These are phyloP conservation scores for Acrossocheilus fasciatus DNA, from an alignment of 2,797 vertebrate species.

Conservation along the genomic window DNA sequence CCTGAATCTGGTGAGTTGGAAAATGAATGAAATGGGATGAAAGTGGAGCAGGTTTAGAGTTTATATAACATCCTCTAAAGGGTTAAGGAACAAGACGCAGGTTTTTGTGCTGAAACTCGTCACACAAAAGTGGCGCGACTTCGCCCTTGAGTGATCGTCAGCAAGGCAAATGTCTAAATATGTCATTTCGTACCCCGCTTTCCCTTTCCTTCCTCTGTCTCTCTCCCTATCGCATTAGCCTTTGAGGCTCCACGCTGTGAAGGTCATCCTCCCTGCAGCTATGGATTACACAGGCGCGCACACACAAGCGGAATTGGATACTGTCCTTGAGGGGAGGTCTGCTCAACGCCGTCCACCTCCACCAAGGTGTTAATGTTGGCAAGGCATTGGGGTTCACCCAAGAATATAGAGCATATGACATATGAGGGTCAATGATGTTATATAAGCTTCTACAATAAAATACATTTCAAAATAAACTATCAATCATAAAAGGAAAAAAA, in stretches of 20 bases:
- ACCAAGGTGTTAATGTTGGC: constrained; percentile 47
- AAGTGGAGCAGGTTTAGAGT: background rate
- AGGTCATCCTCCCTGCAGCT: constrained; percentile 82
- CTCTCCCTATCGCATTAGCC: constrained; percentile 48
- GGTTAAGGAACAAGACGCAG: background rate
- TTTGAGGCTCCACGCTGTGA: constrained; percentile 74
- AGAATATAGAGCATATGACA: background rate
- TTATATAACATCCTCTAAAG: constrained; percentile 12
- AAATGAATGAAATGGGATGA: background rate
- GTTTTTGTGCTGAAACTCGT: background rate
- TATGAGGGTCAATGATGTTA: background rate
- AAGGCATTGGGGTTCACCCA: constrained; percentile 17
- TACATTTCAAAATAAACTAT: background rate
- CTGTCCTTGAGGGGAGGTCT: constrained; percentile 75
- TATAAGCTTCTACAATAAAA: background rate
- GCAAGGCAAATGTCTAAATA: constrained; percentile 21
- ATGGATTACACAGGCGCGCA: constrained; percentile 79
- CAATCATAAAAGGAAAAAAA: background rate
- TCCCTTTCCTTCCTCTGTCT: constrained; percentile 31
- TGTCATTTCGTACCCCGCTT: constrained; percentile 12
- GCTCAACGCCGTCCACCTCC: constrained; percentile 53
- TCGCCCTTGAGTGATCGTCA: constrained; percentile 4
- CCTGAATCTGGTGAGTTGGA: background rate
- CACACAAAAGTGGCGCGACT: background rate
- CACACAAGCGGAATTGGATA: constrained; percentile 81